These are phyloP conservation scores for Tenthredo amoena DNA, from an alignment of 2,888 invertebrate species.

Conservation along the genomic window DNA sequence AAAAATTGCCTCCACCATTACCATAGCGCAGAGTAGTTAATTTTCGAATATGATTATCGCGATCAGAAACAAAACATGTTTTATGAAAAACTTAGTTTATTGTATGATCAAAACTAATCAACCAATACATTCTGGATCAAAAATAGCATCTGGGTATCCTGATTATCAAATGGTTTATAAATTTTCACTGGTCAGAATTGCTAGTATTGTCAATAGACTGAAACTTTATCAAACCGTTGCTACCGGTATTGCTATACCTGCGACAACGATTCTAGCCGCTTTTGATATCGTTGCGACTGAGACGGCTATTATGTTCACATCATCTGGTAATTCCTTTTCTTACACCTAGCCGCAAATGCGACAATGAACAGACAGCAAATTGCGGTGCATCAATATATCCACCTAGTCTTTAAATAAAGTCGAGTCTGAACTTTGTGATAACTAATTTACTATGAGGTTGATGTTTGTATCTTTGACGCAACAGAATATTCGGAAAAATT, in stretches of 20 bases:
- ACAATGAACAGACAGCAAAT: not conserved
- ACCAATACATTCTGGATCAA: slow-evolving; percentile 9
- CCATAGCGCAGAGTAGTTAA: not conserved
- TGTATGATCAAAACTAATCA: slow-evolving; percentile 9
- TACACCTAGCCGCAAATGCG: not conserved
- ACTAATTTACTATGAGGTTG: not conserved
- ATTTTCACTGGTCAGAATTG: slow-evolving; percentile 56
- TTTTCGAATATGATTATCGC: slow-evolving; percentile 15
- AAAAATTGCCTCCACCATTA: not conserved
- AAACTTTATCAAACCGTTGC: slow-evolving; percentile 58
- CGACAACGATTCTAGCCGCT: not conserved
- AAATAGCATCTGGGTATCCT: slow-evolving; percentile 49
- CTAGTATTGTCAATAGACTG: slow-evolving; percentile 55
- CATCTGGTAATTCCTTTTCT: slow-evolving; percentile 55
- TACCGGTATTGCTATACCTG: slow-evolving; percentile 32
- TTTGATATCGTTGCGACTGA: slow-evolving; percentile 29
- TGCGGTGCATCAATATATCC: not conserved
- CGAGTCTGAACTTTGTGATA: not conserved
- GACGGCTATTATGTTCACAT: not conserved
- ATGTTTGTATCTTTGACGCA: no score
- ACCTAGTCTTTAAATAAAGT: not conserved
- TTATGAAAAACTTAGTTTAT: not conserved
- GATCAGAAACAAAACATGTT: not conserved
- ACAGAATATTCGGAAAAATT: no score
- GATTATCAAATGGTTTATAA: slow-evolving; percentile 63